Base-by-base conservation (phyloP, 2,113 vertebrate genomes). In the Mionectes macconnelli region DNA sequence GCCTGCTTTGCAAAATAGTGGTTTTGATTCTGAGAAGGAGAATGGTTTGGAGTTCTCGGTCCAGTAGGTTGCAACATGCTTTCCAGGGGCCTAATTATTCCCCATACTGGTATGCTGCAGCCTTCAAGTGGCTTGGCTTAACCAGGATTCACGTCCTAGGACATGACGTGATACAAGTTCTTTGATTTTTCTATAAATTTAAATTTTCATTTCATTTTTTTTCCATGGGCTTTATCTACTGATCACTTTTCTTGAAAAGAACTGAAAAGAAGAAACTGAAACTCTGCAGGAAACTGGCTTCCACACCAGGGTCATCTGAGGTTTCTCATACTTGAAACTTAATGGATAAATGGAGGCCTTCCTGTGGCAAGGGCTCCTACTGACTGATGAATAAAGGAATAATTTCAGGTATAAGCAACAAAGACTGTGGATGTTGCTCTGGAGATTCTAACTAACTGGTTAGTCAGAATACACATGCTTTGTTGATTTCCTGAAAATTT, bases 301-400 rank as follows among this genome's bases (percentile, higher is more conserved):
- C 19, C 18, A 52, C 19, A 33, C n/a, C 35, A 76, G 17, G 35
- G 6, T 7, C 14, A 16, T 14, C 20, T 67, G 64, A 55, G 28
- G 10, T 55, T 16, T 42, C 1, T 0, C 1, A 2, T 18, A 20
- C 39, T 64, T 79, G 50, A 52, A 52, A 42, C n/a, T 33, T 73
- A 40, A 49, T 35, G 45, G 39, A 12, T 53, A 59, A 70, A 59
- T 0, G 1, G 37, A 57, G 30, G 27, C 12, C 11, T 21, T 68
- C n/a, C 23, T 1, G 0, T 31, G 28, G 20, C 18, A 76, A 84
- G 91, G 16, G 31, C 37, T 78, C n/a, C 31, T 35, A 44, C 56
- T 70, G 12, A 27, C 27, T 70, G 40, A 49, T 6, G 63, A 68
- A 31, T 45, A 80, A 49, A 70, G 17, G 42, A 42, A 53, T 45